Conservation (phyloP, 2,888 invertebrate genomes). For the Rhamphomyia laevipes region DNA sequence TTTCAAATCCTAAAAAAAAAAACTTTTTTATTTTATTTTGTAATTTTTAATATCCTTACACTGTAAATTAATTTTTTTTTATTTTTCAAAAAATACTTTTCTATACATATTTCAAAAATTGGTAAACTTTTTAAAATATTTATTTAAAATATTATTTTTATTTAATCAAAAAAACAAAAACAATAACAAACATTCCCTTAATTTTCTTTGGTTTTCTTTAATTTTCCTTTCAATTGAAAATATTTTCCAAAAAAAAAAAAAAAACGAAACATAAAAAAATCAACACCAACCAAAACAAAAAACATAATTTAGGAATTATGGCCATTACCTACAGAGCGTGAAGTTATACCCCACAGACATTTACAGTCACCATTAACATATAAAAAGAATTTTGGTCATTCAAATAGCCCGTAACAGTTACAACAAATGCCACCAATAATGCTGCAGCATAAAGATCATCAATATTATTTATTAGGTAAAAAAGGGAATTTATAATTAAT, state of each 20-base stretch:
- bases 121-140: no score
- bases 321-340: constrained; percentile 51
- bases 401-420: constrained; percentile 16
- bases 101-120: no score
- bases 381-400: constrained; percentile 17
- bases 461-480: not conserved
- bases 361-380: constrained; percentile 51
- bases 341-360: constrained; percentile 55
- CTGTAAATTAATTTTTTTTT: no score
- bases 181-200: not conserved
- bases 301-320: constrained; percentile 40
- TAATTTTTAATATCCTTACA: no score
- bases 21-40: no score
- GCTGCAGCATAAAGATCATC: not conserved
- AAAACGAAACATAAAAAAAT: not conserved
- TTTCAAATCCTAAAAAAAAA: no score
- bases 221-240: not conserved
- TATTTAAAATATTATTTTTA: not conserved
- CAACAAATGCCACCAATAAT: not conserved
- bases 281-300: not conserved
- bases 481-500: not conserved
- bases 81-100: no score
- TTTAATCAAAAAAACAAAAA: no score
- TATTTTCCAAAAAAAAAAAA: not conserved
- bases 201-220: not conserved